Evolutionary conservation across 2,113 vertebrate genomes (phyloP), one percentile per base, ranked within the genome.

Genomic region (Carassius gibelio): DNA sequence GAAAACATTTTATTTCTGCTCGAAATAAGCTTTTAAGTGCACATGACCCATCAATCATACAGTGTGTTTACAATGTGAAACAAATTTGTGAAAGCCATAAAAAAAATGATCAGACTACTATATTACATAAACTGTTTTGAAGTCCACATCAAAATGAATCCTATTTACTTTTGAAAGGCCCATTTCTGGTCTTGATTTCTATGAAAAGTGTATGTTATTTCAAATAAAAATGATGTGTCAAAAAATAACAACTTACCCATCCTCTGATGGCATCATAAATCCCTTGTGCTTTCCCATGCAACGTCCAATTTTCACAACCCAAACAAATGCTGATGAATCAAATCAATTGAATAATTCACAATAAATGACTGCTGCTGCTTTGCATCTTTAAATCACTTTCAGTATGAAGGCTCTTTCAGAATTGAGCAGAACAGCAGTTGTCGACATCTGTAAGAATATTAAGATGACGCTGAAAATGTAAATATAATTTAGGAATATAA

Each of bases 11-110:
- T 75, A 75, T 75, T 75, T 48, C 72, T 50, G 36, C 45, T 75
- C 26, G 45, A 75, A 75, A 50, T 45, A 26, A 50, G 72, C 72
- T 50, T 50, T 75, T 50, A 50, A 75, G 72, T 75, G 72, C 72
- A 30, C 45, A 52, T 8, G 21, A 50, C 14, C 45, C 45, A 52
- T 50, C 72, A 75, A 50, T 75, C 72, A 75, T 75, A 23, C 42
- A 45, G 14, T 13, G n/a, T 26, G 72, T 75, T 50, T 75, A 75
- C 72, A 7, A 72, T n/a, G 19, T 42, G 69, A 2, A 9, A 21
- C 34, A 71, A 42, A 42, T 42, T 42, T 42, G 42, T 42, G 42
- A 42, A 42, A 42, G 19, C 68, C 68, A 42, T 71, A 17, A 34
- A 71, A 71, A 71, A 69, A 45, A 45, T 1, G 2, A 36, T 38